Percentiles rank a stretch among this genome's conserved stretches.
phyloP scores from a whole-genome alignment of 1,140 invertebrate genomes.

The Pachypeltis micranthus region DNA sequence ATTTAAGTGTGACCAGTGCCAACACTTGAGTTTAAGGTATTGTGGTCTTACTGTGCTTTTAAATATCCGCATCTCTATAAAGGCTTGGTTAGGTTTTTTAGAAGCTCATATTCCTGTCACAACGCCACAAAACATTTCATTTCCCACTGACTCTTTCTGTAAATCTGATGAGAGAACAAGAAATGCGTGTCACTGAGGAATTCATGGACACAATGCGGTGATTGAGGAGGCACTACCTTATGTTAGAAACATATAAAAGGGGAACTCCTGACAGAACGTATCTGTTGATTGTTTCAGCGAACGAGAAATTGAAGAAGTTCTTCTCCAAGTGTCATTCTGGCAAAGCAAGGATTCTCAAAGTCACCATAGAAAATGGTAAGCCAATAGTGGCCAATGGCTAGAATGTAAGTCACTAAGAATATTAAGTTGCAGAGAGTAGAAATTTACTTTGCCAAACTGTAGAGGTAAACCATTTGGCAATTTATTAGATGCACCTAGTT shows the following conservation, averaged over 20 bases:
- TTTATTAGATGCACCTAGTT: not conserved
- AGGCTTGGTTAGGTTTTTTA: too few species aligned
- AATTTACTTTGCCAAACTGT: not conserved
- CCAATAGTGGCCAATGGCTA: not conserved
- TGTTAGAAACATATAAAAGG: too few species aligned
- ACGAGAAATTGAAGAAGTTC: constrained; percentile 64
- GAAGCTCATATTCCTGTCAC: too few species aligned
- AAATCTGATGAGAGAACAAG: too few species aligned
- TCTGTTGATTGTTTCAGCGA: constrained; percentile 62
- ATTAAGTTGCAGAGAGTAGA: not conserved
- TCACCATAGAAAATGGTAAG: constrained; percentile 76
- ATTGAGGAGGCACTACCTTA: constrained; percentile 24
- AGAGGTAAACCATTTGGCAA: not conserved
- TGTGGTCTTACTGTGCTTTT: too few species aligned
- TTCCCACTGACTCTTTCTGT: not conserved
- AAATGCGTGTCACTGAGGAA: too few species aligned
- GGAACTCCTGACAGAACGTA: too few species aligned
- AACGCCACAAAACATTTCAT: not conserved
- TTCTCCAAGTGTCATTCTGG: constrained; percentile 73
- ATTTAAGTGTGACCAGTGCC: too few species aligned
- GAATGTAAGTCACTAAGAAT: too few species aligned
- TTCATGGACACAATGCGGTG: too few species aligned
- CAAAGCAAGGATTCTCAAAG: constrained; percentile 65
- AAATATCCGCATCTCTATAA: too few species aligned
- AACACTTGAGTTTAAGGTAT: too few species aligned